Conservation (phyloP, 2,797 vertebrate genomes). For the Trachops cirrhosus region DNA sequence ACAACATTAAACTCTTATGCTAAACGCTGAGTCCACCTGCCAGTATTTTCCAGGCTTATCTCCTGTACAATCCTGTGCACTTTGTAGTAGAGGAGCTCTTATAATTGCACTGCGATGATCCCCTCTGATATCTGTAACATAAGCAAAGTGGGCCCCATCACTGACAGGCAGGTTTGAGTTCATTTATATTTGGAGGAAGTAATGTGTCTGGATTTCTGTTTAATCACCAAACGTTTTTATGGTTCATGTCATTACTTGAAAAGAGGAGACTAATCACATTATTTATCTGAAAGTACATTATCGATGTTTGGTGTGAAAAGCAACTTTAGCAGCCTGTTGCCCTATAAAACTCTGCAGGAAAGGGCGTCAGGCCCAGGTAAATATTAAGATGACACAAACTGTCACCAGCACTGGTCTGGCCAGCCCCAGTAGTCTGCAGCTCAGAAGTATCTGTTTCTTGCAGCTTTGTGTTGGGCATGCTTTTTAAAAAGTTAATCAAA, state of each 20-base stretch:
- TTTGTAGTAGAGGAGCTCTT: neutral
- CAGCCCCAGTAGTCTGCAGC: neutral
- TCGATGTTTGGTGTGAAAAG: neutral
- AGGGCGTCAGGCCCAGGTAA: neutral
- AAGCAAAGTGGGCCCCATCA: neutral
- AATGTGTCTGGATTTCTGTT: slow-evolving; percentile 41
- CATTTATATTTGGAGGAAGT: slow-evolving; percentile 48
- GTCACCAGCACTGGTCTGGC: neutral
- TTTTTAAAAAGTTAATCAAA: slow-evolving; percentile 30
- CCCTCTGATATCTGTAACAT: neutral
- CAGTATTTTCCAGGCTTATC: neutral
- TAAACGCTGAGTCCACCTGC: neutral
- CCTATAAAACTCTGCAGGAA: slow-evolving; percentile 28
- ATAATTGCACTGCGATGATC: neutral
- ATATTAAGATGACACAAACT: neutral
- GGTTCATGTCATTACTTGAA: slow-evolving; percentile 6
- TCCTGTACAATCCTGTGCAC: neutral
- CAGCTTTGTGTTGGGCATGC: neutral
- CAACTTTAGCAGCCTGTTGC: neutral
- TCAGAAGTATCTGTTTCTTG: neutral
- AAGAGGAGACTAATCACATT: neutral
- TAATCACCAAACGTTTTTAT: slow-evolving; percentile 36
- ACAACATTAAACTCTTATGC: neutral
- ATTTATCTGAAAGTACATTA: slow-evolving; percentile 18
- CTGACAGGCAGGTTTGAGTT: neutral